Evolutionary conservation across 2,888 invertebrate species (phyloP).

Genomic region (Agrotis segetum): DNA sequence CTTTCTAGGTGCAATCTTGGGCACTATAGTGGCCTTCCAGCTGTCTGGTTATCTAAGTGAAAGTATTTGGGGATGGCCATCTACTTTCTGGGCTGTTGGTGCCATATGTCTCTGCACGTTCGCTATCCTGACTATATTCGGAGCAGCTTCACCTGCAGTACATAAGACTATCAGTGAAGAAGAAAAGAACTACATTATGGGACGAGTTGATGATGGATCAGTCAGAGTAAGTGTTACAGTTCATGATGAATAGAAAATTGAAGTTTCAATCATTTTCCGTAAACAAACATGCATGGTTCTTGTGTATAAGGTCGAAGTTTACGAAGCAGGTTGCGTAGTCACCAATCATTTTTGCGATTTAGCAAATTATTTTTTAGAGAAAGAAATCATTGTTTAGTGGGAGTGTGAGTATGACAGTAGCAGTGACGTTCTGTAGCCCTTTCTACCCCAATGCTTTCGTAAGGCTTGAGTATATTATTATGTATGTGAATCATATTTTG

Average conservation of each 20-base stretch:
- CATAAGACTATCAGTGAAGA: constrained; percentile 84
- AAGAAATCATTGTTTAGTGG: no score
- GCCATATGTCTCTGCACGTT: constrained; percentile 87
- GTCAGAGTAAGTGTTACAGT: constrained; percentile 1
- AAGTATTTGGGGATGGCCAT: constrained; percentile 92
- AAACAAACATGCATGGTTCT: no score
- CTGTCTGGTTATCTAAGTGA: constrained; percentile 91
- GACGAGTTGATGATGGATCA: constrained; percentile 61
- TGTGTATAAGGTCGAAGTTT: no score
- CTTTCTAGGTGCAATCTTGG: constrained; percentile 91
- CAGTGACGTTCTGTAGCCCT: no score
- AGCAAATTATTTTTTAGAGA: no score
- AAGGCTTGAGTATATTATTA: no score
- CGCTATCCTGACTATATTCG: constrained; percentile 82
- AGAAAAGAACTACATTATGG: constrained; percentile 87
- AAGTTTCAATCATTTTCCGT: no score
- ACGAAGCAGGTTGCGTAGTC: no score
- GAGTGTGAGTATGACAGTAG: no score
- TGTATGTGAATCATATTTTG: background rate
- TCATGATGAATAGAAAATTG: background rate
- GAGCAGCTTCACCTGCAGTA: constrained; percentile 85
- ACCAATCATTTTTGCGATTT: no score
- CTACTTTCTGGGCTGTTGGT: constrained; percentile 92
- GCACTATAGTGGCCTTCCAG: constrained; percentile 92
- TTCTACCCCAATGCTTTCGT: no score